These are phyloP conservation scores for Entelurus aequoreus DNA, from an alignment of 2,113 vertebrate genomes.

Conservation along the genomic window DNA sequence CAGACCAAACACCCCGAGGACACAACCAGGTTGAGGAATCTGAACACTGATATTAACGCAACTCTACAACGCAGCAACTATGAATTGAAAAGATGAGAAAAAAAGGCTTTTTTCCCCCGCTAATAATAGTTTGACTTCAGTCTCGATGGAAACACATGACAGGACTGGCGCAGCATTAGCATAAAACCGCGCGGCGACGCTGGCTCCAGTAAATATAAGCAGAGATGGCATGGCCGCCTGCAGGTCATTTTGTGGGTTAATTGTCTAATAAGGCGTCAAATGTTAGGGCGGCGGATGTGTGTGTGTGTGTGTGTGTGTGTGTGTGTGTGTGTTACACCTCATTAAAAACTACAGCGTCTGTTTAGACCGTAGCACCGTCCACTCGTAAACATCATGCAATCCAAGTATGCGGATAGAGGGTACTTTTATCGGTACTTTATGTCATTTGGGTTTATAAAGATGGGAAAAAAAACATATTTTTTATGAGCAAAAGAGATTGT, in stretches of 20 bases:
- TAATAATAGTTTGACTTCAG: background rate
- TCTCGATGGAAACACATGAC: background rate
- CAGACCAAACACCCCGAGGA: constrained; percentile 26
- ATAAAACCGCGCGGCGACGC: background rate
- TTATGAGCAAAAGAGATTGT: too few species aligned
- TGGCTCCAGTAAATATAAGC: constrained; percentile 21
- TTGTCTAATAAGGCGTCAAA: constrained; percentile 33
- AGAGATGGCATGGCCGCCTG: constrained; percentile 34
- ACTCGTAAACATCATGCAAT: too few species aligned
- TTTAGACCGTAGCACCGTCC: too few species aligned
- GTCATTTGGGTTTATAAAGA: too few species aligned
- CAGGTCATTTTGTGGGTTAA: constrained; percentile 46
- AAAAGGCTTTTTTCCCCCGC: background rate
- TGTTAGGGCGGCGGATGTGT: constrained; percentile 18
- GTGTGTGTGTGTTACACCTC: constrained; percentile 1
- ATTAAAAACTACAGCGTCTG: background rate
- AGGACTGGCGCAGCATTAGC: background rate
- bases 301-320: constrained; percentile 3
- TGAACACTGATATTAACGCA: constrained; percentile 11
- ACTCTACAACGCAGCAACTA: background rate
- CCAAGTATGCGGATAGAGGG: too few species aligned
- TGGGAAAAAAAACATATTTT: too few species aligned
- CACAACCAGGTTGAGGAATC: constrained; percentile 34
- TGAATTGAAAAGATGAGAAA: too few species aligned
- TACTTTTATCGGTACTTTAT: too few species aligned